These are phyloP conservation scores for Ceratothoa steindachneri DNA, from an alignment of 2,888 invertebrate species.

Conservation along the genomic window DNA sequence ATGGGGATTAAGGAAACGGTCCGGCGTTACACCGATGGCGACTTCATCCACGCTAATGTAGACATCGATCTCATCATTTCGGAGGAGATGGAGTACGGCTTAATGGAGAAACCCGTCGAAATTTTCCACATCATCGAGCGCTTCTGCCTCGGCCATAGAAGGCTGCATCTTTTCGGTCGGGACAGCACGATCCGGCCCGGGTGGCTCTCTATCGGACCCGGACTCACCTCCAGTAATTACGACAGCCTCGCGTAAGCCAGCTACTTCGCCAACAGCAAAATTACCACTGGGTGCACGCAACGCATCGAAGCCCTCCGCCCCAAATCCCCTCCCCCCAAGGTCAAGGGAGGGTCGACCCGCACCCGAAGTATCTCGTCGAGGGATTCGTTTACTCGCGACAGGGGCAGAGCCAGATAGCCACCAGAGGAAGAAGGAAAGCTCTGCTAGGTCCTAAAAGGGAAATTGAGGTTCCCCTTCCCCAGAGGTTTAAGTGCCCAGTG, in stretches of 20 bases:
- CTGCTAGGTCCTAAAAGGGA: no score
- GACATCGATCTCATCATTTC: conserved; percentile 97
- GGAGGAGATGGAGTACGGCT: conserved; percentile 91
- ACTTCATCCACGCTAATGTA: conserved; percentile 97
- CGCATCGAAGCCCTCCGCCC: conserved; percentile 90
- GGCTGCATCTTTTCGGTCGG: conserved; percentile 88
- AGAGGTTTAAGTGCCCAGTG: no score
- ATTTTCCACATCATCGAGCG: conserved; percentile 98
- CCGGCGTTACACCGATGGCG: conserved; percentile 88
- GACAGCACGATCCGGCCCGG: conserved; percentile 93
- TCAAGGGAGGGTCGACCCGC: conserved; percentile 65
- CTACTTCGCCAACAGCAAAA: conserved; percentile 71
- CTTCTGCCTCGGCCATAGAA: conserved; percentile 85
- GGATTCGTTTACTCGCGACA: conserved; percentile 35
- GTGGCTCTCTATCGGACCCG: conserved; percentile 84
- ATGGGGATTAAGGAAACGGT: conserved; percentile 98
- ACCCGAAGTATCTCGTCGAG: conserved; percentile 54
- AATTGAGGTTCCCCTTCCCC: no score
- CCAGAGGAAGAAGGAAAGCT: no score
- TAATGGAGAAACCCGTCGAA: conserved; percentile 92
- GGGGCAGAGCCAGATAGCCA: conserved; percentile 45
- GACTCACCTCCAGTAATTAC: conserved; percentile 91
- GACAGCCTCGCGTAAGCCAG: conserved; percentile 80
- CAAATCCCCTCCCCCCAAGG: conserved; percentile 91
- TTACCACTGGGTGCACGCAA: conserved; percentile 89